phyloP scores from a whole-genome alignment of 2,888 invertebrate species.

The Oligia strigilis region DNA sequence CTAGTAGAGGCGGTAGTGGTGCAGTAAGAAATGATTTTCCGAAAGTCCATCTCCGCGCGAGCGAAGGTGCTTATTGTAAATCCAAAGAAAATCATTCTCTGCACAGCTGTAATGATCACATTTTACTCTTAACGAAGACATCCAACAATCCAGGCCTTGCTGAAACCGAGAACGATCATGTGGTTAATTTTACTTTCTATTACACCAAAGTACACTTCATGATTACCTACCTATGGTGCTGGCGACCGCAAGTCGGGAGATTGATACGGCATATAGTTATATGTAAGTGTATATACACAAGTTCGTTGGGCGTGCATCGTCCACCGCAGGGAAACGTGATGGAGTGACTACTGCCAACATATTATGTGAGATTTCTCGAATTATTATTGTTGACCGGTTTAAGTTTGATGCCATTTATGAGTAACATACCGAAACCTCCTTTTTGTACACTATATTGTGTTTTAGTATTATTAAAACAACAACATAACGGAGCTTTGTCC shows the following conservation, averaged over 20 bases:
- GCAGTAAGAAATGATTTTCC: not conserved
- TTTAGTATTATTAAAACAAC: not conserved
- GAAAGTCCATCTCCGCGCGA: not conserved
- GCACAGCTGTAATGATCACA: slow-evolving; percentile 2
- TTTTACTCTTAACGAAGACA: slow-evolving; percentile 9
- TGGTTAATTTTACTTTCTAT: slow-evolving; percentile 74
- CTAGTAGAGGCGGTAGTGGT: not conserved
- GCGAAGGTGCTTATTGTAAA: not conserved
- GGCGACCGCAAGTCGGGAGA: slow-evolving; percentile 68
- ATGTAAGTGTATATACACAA: not conserved
- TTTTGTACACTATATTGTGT: not conserved
- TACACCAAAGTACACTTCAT: slow-evolving; percentile 62
- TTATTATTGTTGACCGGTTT: not conserved
- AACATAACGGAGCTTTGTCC: not conserved
- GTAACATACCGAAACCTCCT: not conserved
- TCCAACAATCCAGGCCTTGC: slow-evolving; percentile 27
- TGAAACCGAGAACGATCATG: slow-evolving; percentile 58
- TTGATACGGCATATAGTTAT: slow-evolving; percentile 47
- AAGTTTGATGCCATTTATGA: not conserved
- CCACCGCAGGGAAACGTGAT: slow-evolving; percentile 72
- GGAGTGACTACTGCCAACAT: slow-evolving; percentile 35
- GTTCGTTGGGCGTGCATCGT: slow-evolving; percentile 37
- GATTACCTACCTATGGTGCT: slow-evolving; percentile 64
- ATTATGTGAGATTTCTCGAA: slow-evolving; percentile 41
- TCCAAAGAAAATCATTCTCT: not conserved